Evolutionary conservation across 2,888 invertebrate genomes (phyloP).

Genomic region (Dryocosmus kuriphilus): DNA sequence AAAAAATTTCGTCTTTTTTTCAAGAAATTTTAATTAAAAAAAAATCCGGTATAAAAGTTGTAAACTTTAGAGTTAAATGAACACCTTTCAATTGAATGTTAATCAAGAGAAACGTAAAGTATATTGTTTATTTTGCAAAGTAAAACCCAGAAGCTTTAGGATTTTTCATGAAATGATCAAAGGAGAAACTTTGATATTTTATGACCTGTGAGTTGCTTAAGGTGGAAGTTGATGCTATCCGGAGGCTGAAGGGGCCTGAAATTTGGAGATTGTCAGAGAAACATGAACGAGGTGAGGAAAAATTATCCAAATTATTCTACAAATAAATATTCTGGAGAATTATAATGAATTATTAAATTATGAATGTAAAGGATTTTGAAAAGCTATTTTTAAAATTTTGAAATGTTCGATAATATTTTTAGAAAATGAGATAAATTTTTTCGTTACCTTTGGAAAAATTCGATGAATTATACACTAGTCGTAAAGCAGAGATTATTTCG

Average conservation of each 20-base stretch:
- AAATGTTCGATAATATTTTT: no score
- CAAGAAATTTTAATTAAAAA: neutral
- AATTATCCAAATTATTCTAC: neutral
- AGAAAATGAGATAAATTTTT: no score
- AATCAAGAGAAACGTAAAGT: neutral
- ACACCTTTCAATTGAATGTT: neutral
- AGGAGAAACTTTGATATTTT: neutral
- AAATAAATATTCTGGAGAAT: neutral
- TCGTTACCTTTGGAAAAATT: no score
- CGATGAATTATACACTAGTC: no score
- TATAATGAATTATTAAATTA: neutral
- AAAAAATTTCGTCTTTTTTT: neutral
- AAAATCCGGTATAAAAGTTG: neutral
- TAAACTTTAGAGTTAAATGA: neutral
- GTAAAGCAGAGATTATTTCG: neutral
- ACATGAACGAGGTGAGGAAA: slow-evolving; percentile 30
- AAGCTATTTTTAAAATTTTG: no score
- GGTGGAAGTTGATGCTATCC: neutral
- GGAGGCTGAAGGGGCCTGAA: slow-evolving; percentile 10
- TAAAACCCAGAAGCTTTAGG: neutral
- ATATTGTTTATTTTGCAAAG: neutral
- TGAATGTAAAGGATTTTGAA: no score
- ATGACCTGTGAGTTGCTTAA: slow-evolving; percentile 3
- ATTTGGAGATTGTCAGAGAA: neutral
- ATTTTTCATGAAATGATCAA: neutral